phyloP scores from a whole-genome alignment of 35 echinoderm and acorn worm genomes.

The Chiridota heheva region DNA sequence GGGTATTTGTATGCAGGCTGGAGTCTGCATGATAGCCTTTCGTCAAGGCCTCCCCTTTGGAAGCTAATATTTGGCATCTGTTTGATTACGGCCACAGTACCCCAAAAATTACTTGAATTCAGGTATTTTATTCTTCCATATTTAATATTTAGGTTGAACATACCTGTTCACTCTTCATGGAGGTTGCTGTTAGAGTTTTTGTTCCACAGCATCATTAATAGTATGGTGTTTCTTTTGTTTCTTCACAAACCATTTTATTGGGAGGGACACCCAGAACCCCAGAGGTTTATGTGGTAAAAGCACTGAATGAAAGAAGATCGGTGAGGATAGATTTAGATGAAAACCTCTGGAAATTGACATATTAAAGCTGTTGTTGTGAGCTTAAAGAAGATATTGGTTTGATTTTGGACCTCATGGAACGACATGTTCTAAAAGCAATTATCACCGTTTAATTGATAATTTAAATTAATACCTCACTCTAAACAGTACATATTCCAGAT shows the following conservation, averaged over 20 bases:
- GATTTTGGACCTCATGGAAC: too few relatives aligned
- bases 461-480: too few relatives aligned
- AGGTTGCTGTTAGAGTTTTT: slow-evolving; percentile 65
- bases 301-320: too few relatives aligned
- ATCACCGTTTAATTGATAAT: too few relatives aligned
- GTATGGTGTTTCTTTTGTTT: slow-evolving; percentile 68
- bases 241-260: slow-evolving; percentile 78
- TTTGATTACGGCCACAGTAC: slow-evolving; percentile 63
- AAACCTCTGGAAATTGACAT: too few relatives aligned
- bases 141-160: slow-evolving; percentile 70
- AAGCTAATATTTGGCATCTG: slow-evolving; percentile 67
- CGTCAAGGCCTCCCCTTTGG: slow-evolving; percentile 67
- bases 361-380: too few relatives aligned
- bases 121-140: slow-evolving; percentile 97
- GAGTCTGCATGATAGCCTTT: slow-evolving; percentile 72
- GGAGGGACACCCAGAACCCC: slow-evolving; percentile 53
- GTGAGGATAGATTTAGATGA: too few relatives aligned
- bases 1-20: slow-evolving; percentile 77
- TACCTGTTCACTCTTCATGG: slow-evolving; percentile 39
- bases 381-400: too few relatives aligned
- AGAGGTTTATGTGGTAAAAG: slow-evolving; percentile 90
- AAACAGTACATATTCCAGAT: too few relatives aligned
- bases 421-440: too few relatives aligned
- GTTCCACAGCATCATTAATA: slow-evolving; percentile 71
- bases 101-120: slow-evolving; percentile 89